Evolutionary conservation across 2,888 invertebrate species (phyloP).

Genomic region (Tricholauxania praeusta): DNA sequence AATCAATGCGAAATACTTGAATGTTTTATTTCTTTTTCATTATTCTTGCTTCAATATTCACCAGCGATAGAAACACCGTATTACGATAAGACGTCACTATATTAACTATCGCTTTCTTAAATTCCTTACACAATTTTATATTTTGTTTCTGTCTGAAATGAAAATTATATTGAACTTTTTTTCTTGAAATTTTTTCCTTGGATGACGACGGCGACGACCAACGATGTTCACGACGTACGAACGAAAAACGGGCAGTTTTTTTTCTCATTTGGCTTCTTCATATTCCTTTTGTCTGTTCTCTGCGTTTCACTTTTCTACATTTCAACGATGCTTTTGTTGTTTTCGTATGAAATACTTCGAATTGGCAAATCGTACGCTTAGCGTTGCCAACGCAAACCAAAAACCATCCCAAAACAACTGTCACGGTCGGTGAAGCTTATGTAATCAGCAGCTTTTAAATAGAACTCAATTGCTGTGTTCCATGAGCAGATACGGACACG

Average conservation of each 20-base stretch:
- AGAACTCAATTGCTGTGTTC: neutral
- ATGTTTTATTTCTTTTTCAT: no score
- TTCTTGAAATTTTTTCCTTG: neutral
- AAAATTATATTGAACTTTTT: constrained; percentile 9
- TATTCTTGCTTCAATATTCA: constrained; percentile 6
- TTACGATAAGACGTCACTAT: neutral
- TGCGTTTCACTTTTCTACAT: neutral
- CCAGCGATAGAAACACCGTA: constrained; percentile 5
- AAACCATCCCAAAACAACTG: no score
- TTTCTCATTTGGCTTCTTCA: constrained; percentile 9
- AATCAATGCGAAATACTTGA: constrained; percentile 25
- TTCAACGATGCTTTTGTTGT: constrained; percentile 15
- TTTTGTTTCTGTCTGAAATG: neutral
- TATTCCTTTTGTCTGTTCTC: constrained; percentile 14
- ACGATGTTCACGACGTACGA: constrained; percentile 4
- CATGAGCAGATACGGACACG: no score
- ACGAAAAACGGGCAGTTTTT: constrained; percentile 23
- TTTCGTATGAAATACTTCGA: constrained; percentile 20
- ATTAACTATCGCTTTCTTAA: neutral
- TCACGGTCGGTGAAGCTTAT: neutral
- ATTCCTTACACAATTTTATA: constrained; percentile 6
- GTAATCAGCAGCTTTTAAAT: neutral
- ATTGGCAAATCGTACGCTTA: neutral
- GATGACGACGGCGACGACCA: constrained; percentile 8
- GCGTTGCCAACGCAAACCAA: no score